Conservation (phyloP, 1,140 invertebrate species). For the Scaptodrosophila lebanonensis region DNA sequence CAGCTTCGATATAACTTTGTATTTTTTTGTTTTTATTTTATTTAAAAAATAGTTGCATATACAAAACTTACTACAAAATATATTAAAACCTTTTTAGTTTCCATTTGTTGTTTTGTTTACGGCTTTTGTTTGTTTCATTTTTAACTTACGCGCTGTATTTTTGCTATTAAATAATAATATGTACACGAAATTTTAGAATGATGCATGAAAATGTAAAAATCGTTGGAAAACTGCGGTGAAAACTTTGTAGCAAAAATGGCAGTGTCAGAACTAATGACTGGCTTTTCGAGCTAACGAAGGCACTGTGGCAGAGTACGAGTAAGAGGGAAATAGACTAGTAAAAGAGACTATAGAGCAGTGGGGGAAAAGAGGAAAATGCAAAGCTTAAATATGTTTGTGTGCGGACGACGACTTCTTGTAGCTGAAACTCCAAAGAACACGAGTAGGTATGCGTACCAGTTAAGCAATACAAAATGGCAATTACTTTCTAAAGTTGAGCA, state of each 20-base stretch:
- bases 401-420: slow-evolving; percentile 4
- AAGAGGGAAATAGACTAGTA: slow-evolving; percentile 53
- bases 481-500: slow-evolving; percentile 74
- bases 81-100: slow-evolving; percentile 22
- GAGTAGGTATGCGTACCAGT: slow-evolving; percentile 16
- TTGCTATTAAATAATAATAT: slow-evolving; percentile 76
- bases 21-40: slow-evolving; percentile 47
- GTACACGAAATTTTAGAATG: slow-evolving; percentile 59
- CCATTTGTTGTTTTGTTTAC: slow-evolving; percentile 3
- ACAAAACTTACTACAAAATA: slow-evolving; percentile 57
- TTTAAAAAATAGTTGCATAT: slow-evolving; percentile 60
- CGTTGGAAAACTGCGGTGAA: slow-evolving; percentile 24
- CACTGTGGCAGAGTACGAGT: slow-evolving; percentile 11
- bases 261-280: slow-evolving; percentile 55
- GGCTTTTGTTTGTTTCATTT: slow-evolving; percentile 28
- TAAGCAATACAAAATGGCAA: slow-evolving; percentile 27
- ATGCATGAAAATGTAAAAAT: slow-evolving; percentile 46
- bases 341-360: slow-evolving; percentile 38
- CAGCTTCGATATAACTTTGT: neutral
- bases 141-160: slow-evolving; percentile 58
- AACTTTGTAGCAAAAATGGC: slow-evolving; percentile 42
- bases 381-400: slow-evolving; percentile 13
- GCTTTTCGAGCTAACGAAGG: slow-evolving; percentile 32
- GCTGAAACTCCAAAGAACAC: neutral
- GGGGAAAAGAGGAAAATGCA: slow-evolving; percentile 8